Evolutionary conservation across 2,113 vertebrate genomes (phyloP).

Genomic region (Symphodus melops): DNA sequence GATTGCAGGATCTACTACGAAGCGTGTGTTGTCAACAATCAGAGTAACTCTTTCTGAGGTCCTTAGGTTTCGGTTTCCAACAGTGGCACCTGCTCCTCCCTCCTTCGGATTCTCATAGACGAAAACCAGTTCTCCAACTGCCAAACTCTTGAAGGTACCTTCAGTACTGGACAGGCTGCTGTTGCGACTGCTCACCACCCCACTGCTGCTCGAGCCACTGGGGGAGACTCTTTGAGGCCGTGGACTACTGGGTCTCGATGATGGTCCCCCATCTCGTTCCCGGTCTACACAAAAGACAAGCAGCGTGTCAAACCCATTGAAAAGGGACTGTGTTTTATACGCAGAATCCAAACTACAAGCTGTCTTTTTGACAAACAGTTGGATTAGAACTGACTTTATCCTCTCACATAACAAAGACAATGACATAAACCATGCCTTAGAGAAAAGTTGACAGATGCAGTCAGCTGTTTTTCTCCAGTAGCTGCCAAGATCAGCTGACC

Average conservation of each 20-base stretch:
- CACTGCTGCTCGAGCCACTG: conserved; percentile 89
- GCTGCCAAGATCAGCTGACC: conserved; percentile 38
- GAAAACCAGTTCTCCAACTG: conserved; percentile 93
- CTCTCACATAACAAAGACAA: conserved; percentile 13
- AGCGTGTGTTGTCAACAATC: conserved; percentile 98
- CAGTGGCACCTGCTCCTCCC: conserved; percentile 64
- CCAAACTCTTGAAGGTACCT: conserved; percentile 90
- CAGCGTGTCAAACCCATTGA: background rate
- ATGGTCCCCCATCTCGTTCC: conserved; percentile 90
- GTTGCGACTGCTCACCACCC: conserved; percentile 91
- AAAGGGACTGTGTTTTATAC: background rate
- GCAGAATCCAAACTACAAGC: background rate
- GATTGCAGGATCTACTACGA: conserved; percentile 97
- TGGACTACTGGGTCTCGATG: conserved; percentile 93
- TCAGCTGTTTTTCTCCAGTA: conserved; percentile 36
- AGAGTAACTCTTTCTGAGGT: conserved; percentile 95
- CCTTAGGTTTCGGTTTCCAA: conserved; percentile 86
- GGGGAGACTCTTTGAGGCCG: conserved; percentile 93
- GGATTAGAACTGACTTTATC: conserved; percentile 24
- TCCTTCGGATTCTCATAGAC: conserved; percentile 96
- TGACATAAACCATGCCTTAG: conserved; percentile 31
- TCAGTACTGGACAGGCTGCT: conserved; percentile 95
- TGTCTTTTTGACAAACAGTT: conserved; percentile 15
- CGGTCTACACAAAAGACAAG: conserved; percentile 83
- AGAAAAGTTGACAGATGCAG: conserved; percentile 28